A percentile compares a stretch with the other conserved stretches of the same genome.
Conservation (phyloP, 2,888 invertebrate genomes). For the Pheosia tremula region DNA sequence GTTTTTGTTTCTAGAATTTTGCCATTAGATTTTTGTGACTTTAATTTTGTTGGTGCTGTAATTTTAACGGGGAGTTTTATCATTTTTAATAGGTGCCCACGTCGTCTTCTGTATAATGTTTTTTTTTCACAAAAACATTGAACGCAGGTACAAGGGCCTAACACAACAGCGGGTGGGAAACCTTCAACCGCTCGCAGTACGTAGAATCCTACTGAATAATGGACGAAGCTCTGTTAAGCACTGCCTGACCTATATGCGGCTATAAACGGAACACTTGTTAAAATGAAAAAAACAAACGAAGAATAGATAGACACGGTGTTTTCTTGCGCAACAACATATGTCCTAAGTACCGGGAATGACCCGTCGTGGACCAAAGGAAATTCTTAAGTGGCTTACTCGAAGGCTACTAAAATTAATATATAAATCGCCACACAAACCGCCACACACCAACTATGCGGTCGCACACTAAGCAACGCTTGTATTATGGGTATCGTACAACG, state of each 20-base stretch:
- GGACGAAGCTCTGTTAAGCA: slow-evolving; percentile 44
- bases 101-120: slow-evolving; percentile 18
- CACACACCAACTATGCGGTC: too few species aligned
- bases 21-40: slow-evolving; percentile 58
- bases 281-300: slow-evolving; percentile 23
- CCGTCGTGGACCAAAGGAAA: too few species aligned
- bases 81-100: slow-evolving; percentile 28
- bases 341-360: not conserved
- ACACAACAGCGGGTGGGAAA: slow-evolving; percentile 35
- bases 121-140: slow-evolving; percentile 26
- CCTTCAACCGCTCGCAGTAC: slow-evolving; percentile 28
- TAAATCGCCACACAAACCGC: too few species aligned
- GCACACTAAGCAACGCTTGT: too few species aligned
- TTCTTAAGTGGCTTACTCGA: too few species aligned
- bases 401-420: too few species aligned
- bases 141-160: slow-evolving; percentile 23
- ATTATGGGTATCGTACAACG: too few species aligned
- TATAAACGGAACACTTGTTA: slow-evolving; percentile 35
- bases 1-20: slow-evolving; percentile 68
- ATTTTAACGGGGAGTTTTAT: slow-evolving; percentile 39
- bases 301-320: not conserved
- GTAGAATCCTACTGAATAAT: slow-evolving; percentile 51
- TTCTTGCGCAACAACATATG: not conserved
- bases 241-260: slow-evolving; percentile 50
- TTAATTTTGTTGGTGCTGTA: slow-evolving; percentile 38